Base-by-base conservation (phyloP, 2,113 vertebrate genomes). In the Eonycteris spelaea region DNA sequence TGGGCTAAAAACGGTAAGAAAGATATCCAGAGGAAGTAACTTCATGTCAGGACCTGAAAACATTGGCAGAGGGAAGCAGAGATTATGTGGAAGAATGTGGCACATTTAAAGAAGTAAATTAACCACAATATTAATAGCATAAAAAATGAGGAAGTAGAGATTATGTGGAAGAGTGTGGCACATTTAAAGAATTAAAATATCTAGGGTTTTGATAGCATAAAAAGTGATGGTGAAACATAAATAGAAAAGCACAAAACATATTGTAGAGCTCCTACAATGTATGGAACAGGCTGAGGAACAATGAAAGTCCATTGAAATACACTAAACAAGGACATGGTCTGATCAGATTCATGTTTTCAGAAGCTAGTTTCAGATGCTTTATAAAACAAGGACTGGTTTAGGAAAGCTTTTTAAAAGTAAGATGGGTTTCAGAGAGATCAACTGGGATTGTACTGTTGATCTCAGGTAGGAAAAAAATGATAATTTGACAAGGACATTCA, bases 391-490 rank as follows among this genome's bases (percentile, higher is more conserved):
- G 3, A 79, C 75, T 88, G 13, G 45, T 55, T 95, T 83, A 83
- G 53, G n/a, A 96, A 78, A 86, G 16, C n/a, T 92, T 90, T 61
- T 51, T 53, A 82, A 94, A 86, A 91, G 16, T 19, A 97, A 86
- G 12, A 67, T 43, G 1, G 26, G 65, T 94, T 82, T 92, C 7
- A 89, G 40, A 55, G 40, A 96, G 4, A 88, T 59, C 6, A 86
- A 40, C 14, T 77, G 35, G 70, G 24, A 92, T 65, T 85, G 24
- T 48, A 6, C 9, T 75, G 5, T 10, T 75, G 4, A 55, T 71
- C 22, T 3, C 61, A 78, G 2, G 3, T 35, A 35, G 79, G 11
- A 74, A 83, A 91, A 51, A 48, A 5, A 40, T 63, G 13, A 43
- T 45, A 33, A 9, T 92, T 90, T 83, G 40, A 26, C 51, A 38